Base-by-base conservation (phyloP, 2,113 vertebrate species). In the Limnothrissa miodon region DNA sequence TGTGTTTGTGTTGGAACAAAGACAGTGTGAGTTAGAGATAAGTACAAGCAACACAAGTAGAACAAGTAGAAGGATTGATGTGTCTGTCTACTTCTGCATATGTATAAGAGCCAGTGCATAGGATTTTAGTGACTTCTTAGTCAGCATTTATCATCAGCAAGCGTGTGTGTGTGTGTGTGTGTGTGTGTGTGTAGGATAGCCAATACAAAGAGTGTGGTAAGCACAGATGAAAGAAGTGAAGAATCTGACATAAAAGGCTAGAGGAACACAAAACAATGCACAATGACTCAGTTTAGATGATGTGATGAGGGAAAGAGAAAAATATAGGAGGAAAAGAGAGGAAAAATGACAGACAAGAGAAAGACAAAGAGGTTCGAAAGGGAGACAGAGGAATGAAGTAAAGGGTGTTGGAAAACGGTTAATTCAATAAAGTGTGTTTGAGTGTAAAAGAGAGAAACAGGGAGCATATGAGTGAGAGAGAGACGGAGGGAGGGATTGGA, bases 361-460 rank as follows among this genome's bases (percentile, higher is more conserved):
- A 17, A 56, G 51, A 21, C 1, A 62, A 13, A 62, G 59, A 62
- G 59, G 29, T 11, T 10, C n/a, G 23, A 62, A 9, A 62, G 23
- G 29, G 25, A 9, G 25, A n/a, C 1, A 62, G n/a, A 62, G 59
- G 25, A 10, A 29, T 23, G 53, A 56, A n/a, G 53, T 19, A 56
- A 56, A 56, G 23, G 53, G 23, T 21, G 23, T 21, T 21, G 53
- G 53, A 56, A 56, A 56, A 6, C 21, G 11, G 46, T 15, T 48
- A 48, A 48, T 48, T 33, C 19, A 39, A 36, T 29, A 19, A 46
- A n/a, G 79, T 51, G 45, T 51, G 79, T 80, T 45, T 80, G n/a
- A n/a, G 80, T 81, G 53, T 56, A n/a, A 66, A 25, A 66, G 82
- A 86, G 83, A 88, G 85, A 88, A 80, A 83, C 83, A 7, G 56